Conservation (phyloP, 2,797 vertebrate species). For the Muscicapa comitata region DNA sequence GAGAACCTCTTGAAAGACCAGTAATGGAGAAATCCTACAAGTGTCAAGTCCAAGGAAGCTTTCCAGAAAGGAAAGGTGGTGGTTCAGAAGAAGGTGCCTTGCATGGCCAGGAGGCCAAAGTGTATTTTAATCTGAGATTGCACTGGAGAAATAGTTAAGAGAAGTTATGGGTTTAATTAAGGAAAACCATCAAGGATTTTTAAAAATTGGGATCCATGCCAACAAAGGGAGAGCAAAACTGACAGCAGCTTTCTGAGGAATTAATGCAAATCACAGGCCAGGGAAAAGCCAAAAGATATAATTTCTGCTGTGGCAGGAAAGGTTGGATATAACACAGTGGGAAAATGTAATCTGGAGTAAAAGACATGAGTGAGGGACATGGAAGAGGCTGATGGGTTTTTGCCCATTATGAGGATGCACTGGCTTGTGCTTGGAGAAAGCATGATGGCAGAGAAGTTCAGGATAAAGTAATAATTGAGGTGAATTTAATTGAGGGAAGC, state of each 20-base stretch:
- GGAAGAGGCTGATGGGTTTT: background rate
- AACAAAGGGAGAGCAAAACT: slow-evolving; percentile 9
- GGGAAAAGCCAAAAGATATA: slow-evolving; percentile 26
- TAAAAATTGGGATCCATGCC: background rate
- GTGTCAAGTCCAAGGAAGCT: background rate
- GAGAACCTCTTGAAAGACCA: background rate
- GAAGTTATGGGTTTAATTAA: slow-evolving; percentile 56
- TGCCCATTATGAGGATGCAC: background rate
- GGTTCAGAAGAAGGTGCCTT: background rate
- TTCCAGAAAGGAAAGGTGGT: background rate
- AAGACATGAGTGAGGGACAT: background rate
- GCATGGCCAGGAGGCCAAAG: background rate
- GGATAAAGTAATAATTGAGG: background rate
- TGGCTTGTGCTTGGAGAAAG: background rate
- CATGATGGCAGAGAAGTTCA: background rate
- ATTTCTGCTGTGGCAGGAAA: slow-evolving; percentile 31
- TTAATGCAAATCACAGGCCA: background rate
- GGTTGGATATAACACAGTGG: background rate
- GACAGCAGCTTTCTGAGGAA: slow-evolving; percentile 9
- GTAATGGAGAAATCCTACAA: background rate
- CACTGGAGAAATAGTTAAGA: background rate
- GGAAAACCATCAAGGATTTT: slow-evolving; percentile 17
- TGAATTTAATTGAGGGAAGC: background rate
- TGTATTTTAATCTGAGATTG: background rate
- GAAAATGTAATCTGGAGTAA: background rate